A percentile compares a stretch with the other conserved stretches of the same genome.
Evolutionary conservation across 2,888 invertebrate species (phyloP).

Genomic region (Drosophila testacea): DNA sequence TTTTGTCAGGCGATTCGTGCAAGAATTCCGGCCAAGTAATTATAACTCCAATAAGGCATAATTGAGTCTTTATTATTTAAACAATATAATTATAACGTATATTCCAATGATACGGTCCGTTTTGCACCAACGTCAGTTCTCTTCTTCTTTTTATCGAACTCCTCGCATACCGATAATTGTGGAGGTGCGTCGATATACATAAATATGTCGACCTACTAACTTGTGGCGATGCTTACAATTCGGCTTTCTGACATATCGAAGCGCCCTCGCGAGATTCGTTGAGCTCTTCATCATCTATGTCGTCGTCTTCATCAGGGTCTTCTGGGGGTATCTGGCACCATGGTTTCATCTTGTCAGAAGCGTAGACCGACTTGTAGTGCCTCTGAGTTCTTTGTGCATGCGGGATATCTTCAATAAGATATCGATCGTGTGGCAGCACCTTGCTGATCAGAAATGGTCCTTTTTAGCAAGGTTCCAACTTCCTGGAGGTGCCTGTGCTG

Average conservation of each 20-base stretch:
- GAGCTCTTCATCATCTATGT: background rate
- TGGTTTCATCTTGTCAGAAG: conserved; percentile 11
- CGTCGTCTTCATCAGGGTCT: background rate
- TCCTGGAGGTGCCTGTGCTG: conserved; percentile 20
- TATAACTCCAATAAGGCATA: too few relatives aligned
- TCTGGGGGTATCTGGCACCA: conserved; percentile 4
- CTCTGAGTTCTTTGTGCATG: conserved; percentile 8
- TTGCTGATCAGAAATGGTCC: conserved; percentile 19
- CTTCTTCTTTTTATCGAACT: too few relatives aligned
- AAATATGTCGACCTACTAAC: too few relatives aligned
- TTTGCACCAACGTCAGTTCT: too few relatives aligned
- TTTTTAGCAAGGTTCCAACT: conserved; percentile 28
- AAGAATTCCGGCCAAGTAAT: too few relatives aligned
- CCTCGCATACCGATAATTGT: too few relatives aligned
- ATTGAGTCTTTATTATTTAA: too few relatives aligned
- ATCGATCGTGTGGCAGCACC: conserved; percentile 12
- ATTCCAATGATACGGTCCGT: too few relatives aligned
- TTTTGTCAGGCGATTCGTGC: too few relatives aligned
- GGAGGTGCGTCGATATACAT: too few relatives aligned
- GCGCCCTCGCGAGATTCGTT: conserved; percentile 1
- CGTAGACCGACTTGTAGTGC: conserved; percentile 3
- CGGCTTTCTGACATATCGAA: background rate
- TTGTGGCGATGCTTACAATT: too few relatives aligned
- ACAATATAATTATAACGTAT: too few relatives aligned
- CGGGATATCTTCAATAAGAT: conserved; percentile 19